These are phyloP conservation scores for Molossus alvarezi DNA, from an alignment of 2,797 vertebrate species.

Conservation along the genomic window DNA sequence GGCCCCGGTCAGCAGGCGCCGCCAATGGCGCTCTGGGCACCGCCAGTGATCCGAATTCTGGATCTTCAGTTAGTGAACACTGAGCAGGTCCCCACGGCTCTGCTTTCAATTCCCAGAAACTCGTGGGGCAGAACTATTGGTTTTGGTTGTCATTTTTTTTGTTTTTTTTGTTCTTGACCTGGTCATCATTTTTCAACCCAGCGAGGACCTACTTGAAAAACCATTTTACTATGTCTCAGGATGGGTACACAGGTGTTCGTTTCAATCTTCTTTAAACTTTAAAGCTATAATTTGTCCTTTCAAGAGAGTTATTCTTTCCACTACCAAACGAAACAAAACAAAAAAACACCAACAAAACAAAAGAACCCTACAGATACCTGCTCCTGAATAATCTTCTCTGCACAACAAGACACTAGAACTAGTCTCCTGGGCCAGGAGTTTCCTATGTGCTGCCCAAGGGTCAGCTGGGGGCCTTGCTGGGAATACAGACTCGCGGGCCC, in stretches of 20 bases:
- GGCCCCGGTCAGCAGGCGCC: too few relatives aligned
- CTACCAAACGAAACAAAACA: background rate
- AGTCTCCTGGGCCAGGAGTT: background rate
- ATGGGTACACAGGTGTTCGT: background rate
- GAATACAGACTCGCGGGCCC: background rate
- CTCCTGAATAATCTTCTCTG: constrained; percentile 32
- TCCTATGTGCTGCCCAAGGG: background rate
- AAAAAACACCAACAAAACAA: background rate
- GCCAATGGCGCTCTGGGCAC: background rate
- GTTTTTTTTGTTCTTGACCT: background rate
- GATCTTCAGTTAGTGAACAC: background rate
- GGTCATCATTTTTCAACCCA: background rate
- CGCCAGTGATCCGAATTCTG: background rate
- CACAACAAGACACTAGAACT: background rate
- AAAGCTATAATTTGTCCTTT: background rate
- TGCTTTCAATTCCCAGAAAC: background rate
- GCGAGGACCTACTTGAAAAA: background rate
- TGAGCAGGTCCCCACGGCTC: background rate
- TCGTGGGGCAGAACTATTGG: background rate
- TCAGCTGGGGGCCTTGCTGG: background rate
- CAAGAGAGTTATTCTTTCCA: constrained; percentile 32
- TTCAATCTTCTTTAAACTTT: constrained; percentile 41
- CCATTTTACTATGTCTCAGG: constrained; percentile 6
- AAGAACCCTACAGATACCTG: background rate
- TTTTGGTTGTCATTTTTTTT: background rate